Percentiles rank a stretch among this genome's conserved stretches.
Evolutionary conservation across 2,797 vertebrate species (phyloP).

Genomic region (Dicrostonyx torquatus): DNA sequence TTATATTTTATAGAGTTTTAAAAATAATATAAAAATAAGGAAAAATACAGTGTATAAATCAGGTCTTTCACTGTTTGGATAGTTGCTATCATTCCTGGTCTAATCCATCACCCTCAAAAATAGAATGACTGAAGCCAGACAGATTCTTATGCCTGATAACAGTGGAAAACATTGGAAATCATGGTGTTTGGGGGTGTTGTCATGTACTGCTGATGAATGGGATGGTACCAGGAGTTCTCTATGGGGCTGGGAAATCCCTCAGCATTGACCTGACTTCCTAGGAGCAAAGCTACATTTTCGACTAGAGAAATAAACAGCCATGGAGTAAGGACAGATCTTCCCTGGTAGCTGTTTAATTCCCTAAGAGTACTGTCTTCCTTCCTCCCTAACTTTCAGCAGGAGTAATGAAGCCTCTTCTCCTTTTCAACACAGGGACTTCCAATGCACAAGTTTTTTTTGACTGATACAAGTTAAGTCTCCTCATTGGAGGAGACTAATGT

Average conservation of each 20-base stretch:
- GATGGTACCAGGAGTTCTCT: not conserved
- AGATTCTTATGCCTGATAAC: constrained; percentile 7
- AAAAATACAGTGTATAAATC: not conserved
- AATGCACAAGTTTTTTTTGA: not conserved
- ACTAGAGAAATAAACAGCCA: not conserved
- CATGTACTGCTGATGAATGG: constrained; percentile 22
- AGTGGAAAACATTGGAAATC: not conserved
- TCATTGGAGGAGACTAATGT: not conserved
- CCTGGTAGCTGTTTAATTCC: not conserved
- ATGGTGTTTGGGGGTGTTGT: not conserved
- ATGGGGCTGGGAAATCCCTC: not conserved
- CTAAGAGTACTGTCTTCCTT: not conserved
- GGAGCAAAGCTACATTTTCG: constrained; percentile 9
- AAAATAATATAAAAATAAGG: constrained; percentile 32
- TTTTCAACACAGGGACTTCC: not conserved
- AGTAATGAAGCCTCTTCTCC: constrained; percentile 27
- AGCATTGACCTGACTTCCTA: not conserved
- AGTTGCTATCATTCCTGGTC: not conserved
- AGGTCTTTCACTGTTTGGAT: not conserved
- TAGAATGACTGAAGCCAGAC: not conserved
- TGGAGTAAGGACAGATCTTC: not conserved
- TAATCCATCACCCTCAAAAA: constrained; percentile 20
- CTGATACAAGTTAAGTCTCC: not conserved
- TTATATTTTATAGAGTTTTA: not conserved
- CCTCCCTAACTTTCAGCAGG: not conserved